phyloP scores from a whole-genome alignment of 2,888 invertebrate species.

The Flabesymbios commensalis region DNA sequence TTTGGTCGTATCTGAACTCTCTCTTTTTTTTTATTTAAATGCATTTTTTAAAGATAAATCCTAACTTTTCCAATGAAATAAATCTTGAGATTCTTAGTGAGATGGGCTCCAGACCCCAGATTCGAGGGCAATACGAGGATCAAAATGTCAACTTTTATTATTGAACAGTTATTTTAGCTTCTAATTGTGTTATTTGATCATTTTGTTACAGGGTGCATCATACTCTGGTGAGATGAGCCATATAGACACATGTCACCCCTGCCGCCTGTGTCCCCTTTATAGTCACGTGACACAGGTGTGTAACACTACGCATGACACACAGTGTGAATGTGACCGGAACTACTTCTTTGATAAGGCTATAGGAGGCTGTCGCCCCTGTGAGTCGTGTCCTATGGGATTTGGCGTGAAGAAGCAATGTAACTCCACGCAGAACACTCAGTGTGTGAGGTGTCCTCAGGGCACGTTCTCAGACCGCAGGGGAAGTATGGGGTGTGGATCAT shows the following conservation, averaged over 20 bases:
- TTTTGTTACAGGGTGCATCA: too few species aligned
- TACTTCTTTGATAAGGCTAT: conserved; percentile 40
- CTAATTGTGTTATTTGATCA: too few species aligned
- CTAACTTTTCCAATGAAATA: too few species aligned
- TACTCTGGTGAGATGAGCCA: conserved; percentile 40
- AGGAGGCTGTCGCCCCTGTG: conserved; percentile 44
- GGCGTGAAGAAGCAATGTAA: conserved; percentile 46
- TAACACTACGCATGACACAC: conserved; percentile 50
- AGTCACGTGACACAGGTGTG: conserved; percentile 41
- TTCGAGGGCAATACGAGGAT: too few species aligned
- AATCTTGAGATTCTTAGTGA: too few species aligned
- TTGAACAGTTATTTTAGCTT: too few species aligned
- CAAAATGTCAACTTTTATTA: too few species aligned
- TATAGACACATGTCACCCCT: conserved; percentile 38
- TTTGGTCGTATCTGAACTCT: too few species aligned
- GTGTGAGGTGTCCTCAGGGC: conserved; percentile 48
- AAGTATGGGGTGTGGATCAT: conserved; percentile 43
- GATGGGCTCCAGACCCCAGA: too few species aligned
- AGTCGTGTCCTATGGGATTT: conserved; percentile 45
- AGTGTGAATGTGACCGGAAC: conserved; percentile 49
- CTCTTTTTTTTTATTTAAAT: too few species aligned
- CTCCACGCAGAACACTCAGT: conserved; percentile 43
- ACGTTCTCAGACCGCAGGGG: conserved; percentile 48
- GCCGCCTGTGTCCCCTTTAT: conserved; percentile 44
- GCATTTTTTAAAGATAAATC: too few species aligned